These are phyloP conservation scores for Lasioglossum vierecki DNA, from an alignment of 2,888 invertebrate genomes.

Conservation along the genomic window DNA sequence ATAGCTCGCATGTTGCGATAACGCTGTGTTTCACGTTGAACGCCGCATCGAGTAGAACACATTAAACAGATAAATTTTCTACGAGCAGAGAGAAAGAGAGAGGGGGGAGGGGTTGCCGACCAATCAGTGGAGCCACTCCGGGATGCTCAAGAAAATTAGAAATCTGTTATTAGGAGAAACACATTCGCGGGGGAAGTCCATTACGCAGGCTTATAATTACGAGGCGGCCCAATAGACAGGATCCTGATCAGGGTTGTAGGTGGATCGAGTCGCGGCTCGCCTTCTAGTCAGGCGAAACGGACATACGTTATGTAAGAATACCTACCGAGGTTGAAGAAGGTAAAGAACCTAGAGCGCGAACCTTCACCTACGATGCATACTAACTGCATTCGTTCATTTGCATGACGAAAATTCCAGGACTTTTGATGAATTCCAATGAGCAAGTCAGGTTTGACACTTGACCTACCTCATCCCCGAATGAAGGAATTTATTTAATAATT, in stretches of 20 bases:
- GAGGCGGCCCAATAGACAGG: conserved; percentile 36
- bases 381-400: neutral
- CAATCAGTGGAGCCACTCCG: neutral
- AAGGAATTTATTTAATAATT: too few species aligned
- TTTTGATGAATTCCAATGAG: neutral
- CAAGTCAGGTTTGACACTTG: too few species aligned
- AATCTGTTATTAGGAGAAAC: conserved; percentile 41
- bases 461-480: neutral
- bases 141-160: conserved; percentile 37
- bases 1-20: conserved; percentile 9
- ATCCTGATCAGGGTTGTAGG: conserved; percentile 24
- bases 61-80: conserved; percentile 9
- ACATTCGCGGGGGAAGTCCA: conserved; percentile 33
- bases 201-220: conserved; percentile 54
- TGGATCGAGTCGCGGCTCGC: neutral
- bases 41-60: conserved; percentile 20
- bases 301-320: conserved; percentile 28
- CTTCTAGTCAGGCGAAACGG: conserved; percentile 10
- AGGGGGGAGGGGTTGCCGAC: neutral
- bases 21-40: conserved; percentile 2
- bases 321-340: neutral
- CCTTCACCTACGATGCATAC: neutral
- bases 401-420: neutral
- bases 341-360: neutral
- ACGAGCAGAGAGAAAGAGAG: neutral